These are phyloP conservation scores for Potamarius usumacintae DNA, from an alignment of 2,113 vertebrate species.

Conservation along the genomic window DNA sequence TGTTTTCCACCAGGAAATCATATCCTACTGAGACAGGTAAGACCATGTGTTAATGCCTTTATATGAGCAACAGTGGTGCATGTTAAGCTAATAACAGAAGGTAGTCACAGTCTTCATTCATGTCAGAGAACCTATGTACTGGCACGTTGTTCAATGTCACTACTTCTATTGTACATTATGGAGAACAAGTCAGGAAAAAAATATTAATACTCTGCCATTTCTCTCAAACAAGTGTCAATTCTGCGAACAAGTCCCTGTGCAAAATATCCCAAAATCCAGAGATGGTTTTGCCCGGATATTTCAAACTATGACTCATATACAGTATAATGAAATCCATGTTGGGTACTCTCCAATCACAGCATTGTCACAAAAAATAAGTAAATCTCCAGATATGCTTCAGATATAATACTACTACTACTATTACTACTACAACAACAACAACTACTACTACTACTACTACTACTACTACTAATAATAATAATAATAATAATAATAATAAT, in stretches of 20 bases:
- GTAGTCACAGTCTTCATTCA: neutral
- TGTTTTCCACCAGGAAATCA: conserved; percentile 22
- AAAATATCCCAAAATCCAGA: too few species aligned
- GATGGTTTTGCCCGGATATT: too few species aligned
- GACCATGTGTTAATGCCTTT: neutral
- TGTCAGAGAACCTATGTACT: neutral
- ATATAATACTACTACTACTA: too few species aligned
- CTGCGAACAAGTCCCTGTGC: neutral
- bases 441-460: too few species aligned
- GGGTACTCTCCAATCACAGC: too few species aligned
- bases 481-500: too few species aligned
- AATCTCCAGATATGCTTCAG: too few species aligned
- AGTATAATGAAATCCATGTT: too few species aligned
- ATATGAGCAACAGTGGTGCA: neutral
- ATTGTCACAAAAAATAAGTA: too few species aligned
- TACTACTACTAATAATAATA: too few species aligned
- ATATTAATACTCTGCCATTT: neutral
- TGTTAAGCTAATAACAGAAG: neutral
- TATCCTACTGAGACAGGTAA: conserved; percentile 27
- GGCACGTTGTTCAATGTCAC: neutral
- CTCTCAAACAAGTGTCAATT: neutral
- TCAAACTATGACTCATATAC: too few species aligned
- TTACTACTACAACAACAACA: too few species aligned
- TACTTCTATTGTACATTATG: neutral
- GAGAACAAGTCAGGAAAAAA: neutral